Evolutionary conservation across 2,797 vertebrate species (phyloP).

Genomic region (Borostomias antarcticus): DNA sequence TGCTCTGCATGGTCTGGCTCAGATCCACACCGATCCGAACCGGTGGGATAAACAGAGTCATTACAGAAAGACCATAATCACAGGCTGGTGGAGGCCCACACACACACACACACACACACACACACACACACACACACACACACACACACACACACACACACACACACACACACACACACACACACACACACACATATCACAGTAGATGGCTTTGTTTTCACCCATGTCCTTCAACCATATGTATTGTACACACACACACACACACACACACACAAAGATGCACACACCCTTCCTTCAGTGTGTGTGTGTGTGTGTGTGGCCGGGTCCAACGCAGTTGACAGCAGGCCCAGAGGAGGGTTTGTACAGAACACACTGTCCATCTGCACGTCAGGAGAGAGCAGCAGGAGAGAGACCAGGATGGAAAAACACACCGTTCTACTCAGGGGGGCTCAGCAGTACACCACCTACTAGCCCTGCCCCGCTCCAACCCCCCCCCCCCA

Average conservation of each 20-base stretch:
- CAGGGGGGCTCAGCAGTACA: neutral
- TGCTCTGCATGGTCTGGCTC: neutral
- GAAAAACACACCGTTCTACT: neutral
- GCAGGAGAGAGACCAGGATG: neutral
- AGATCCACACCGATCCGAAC: neutral
- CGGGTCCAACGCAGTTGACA: neutral
- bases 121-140: neutral
- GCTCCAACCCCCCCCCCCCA: too few species aligned
- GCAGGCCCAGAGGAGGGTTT: neutral
- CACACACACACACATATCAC: conserved; percentile 1
- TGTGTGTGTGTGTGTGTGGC: neutral
- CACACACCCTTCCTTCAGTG: neutral
- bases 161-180: neutral
- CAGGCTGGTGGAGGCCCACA: neutral
- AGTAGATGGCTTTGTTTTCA: conserved; percentile 1
- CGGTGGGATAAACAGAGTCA: conserved; percentile 1
- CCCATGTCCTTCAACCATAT: too few species aligned
- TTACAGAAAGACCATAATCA: conserved; percentile 9
- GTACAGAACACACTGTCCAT: neutral
- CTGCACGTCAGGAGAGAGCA: neutral
- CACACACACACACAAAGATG: neutral
- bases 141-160: neutral
- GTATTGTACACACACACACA: too few species aligned
- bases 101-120: neutral
- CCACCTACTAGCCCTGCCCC: neutral